phyloP scores from a whole-genome alignment of 2,888 invertebrate species.

The Tinea pellionella region DNA sequence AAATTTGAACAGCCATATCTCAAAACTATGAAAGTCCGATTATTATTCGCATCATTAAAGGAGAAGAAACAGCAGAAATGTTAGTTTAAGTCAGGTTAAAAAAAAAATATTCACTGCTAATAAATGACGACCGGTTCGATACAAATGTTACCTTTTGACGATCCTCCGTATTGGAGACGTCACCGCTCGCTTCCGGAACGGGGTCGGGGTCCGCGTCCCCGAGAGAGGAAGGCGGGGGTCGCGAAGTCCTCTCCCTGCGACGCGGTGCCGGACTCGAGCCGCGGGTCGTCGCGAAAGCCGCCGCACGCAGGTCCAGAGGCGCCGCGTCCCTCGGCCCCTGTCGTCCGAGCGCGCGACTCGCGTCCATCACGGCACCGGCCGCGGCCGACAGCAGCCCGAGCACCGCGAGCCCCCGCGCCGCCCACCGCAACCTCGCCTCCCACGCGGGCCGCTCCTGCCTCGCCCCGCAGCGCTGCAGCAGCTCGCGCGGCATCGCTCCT shows the following conservation, averaged over 20 bases:
- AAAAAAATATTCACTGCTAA: too few species aligned
- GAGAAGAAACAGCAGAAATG: too few species aligned
- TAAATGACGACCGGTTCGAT: too few species aligned
- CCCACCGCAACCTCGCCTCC: constrained; percentile 22
- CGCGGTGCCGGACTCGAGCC: background rate
- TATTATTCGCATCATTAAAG: too few species aligned
- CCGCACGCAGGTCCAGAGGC: background rate
- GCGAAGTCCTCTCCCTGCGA: background rate
- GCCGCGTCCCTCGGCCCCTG: constrained; percentile 19
- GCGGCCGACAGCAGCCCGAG: background rate
- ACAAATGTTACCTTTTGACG: too few species aligned
- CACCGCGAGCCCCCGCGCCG: background rate
- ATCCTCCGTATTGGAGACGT: too few species aligned
- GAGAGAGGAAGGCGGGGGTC: background rate
- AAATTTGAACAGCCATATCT: too few species aligned
- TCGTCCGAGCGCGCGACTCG: constrained; percentile 13
- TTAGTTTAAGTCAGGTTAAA: too few species aligned
- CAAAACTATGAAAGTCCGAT: too few species aligned
- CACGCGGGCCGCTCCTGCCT: constrained; percentile 21
- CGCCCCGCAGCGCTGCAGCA: constrained; percentile 39
- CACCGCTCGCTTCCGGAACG: too few species aligned
- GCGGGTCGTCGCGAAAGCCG: background rate
- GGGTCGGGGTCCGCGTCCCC: too few species aligned
- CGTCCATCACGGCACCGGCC: constrained; percentile 4
- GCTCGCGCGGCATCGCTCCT: constrained; percentile 20